These are phyloP conservation scores for Mirza zaza DNA, from an alignment of 2,113 vertebrate species.

Conservation along the genomic window DNA sequence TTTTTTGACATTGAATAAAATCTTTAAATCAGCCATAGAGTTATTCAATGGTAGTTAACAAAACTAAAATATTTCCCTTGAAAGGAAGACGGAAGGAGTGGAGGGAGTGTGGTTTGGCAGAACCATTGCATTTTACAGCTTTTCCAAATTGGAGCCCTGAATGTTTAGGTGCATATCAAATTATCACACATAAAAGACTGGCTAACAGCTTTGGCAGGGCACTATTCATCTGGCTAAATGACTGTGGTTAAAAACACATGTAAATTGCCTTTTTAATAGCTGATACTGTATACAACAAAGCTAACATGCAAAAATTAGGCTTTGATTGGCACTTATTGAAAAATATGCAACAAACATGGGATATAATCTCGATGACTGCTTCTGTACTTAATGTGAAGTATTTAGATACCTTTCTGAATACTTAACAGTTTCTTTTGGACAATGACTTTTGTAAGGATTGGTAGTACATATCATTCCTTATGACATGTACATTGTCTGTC, in stretches of 20 bases:
- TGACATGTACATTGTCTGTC: slow-evolving; percentile 85
- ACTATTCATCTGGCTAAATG: slow-evolving; percentile 74
- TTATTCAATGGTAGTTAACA: slow-evolving; percentile 78
- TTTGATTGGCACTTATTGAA: slow-evolving; percentile 85
- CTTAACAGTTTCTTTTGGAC: slow-evolving; percentile 83
- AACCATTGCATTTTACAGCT: slow-evolving; percentile 83
- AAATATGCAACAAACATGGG: slow-evolving; percentile 79
- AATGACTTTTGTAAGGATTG: slow-evolving; percentile 87
- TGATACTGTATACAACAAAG: slow-evolving; percentile 79
- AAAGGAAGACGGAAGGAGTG: slow-evolving; percentile 81
- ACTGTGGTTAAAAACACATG: slow-evolving; percentile 82
- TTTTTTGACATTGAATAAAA: slow-evolving; percentile 82
- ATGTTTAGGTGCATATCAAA: slow-evolving; percentile 78
- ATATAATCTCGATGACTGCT: slow-evolving; percentile 75
- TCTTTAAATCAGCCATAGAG: slow-evolving; percentile 66
- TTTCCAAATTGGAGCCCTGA: slow-evolving; percentile 82
- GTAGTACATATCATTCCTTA: slow-evolving; percentile 85
- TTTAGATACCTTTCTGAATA: slow-evolving; percentile 85
- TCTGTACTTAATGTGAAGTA: slow-evolving; percentile 87
- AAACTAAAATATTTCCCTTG: slow-evolving; percentile 76
- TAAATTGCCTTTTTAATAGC: slow-evolving; percentile 81
- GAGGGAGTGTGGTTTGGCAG: slow-evolving; percentile 81
- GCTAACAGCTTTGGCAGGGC: slow-evolving; percentile 73
- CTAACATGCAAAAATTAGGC: slow-evolving; percentile 68
- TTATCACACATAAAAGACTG: slow-evolving; percentile 74